phyloP scores from a whole-genome alignment of 2,888 invertebrate species.

The Lacanobia oleracea region DNA sequence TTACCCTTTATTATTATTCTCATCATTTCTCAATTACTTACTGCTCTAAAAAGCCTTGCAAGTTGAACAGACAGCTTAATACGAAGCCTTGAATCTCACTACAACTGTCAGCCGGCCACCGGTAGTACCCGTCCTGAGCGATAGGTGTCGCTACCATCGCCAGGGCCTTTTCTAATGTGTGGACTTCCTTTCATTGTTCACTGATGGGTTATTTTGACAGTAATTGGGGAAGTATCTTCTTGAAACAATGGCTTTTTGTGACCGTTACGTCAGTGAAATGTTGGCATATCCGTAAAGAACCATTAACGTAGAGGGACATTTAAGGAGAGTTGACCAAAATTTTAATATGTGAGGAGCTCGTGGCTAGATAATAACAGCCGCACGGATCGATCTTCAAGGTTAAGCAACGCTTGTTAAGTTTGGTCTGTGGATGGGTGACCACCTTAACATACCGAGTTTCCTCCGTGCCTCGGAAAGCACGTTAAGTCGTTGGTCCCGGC shows the following conservation, averaged over 20 bases:
- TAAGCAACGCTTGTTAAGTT: too few relatives aligned
- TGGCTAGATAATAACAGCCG: too few relatives aligned
- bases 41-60: background rate
- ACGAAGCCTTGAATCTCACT: constrained; percentile 15
- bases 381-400: too few relatives aligned
- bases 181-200: constrained; percentile 52
- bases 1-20: too few relatives aligned
- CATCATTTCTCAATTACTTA: too few relatives aligned
- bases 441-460: too few relatives aligned
- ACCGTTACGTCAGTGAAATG: constrained; percentile 2
- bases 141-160: constrained; percentile 34
- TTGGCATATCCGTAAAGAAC: background rate
- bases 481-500: too few relatives aligned
- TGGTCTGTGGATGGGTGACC: too few relatives aligned
- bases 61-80: background rate
- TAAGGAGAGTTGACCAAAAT: background rate
- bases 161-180: constrained; percentile 44
- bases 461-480: too few relatives aligned
- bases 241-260: constrained; percentile 36
- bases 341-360: too few relatives aligned
- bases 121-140: constrained; percentile 22
- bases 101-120: constrained; percentile 9
- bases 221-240: constrained; percentile 37
- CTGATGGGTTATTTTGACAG: constrained; percentile 22
- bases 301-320: too few relatives aligned